Percentiles rank a stretch among this genome's conserved stretches.
phyloP scores from a whole-genome alignment of 1,140 invertebrate species.

The Tenebrio molitor region DNA sequence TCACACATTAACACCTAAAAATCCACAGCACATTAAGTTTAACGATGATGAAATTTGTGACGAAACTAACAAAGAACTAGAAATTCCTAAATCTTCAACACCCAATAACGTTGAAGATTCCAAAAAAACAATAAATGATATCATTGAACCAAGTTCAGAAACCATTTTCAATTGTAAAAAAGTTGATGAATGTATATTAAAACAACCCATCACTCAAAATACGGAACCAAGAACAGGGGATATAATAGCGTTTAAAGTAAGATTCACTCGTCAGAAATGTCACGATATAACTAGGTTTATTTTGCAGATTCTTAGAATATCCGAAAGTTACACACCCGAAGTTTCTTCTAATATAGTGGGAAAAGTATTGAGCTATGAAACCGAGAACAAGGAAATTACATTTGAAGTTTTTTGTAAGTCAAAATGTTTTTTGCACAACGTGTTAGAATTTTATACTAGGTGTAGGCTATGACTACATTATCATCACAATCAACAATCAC shows the following conservation, averaged over 20 bases:
- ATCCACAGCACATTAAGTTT: too few species aligned
- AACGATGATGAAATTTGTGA: too few species aligned
- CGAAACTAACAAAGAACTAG: too few species aligned
- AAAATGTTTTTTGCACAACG: too few species aligned
- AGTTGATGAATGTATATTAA: conserved; percentile 4
- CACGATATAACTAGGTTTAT: neutral
- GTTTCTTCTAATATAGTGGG: conserved; percentile 35
- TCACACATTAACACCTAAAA: too few species aligned
- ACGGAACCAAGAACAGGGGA: conserved; percentile 30
- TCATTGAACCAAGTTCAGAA: neutral
- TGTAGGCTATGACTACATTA: too few species aligned
- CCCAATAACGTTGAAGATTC: too few species aligned
- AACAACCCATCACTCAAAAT: conserved; percentile 12
- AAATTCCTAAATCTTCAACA: too few species aligned
- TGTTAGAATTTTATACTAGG: too few species aligned
- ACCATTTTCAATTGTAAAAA: neutral
- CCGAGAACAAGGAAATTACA: conserved; percentile 19
- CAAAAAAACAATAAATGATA: neutral
- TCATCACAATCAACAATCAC: too few species aligned
- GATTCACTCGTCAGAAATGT: neutral
- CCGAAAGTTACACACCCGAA: conserved; percentile 24
- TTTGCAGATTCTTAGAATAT: conserved; percentile 37
- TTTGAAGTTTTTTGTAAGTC: too few species aligned
- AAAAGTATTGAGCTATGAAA: conserved; percentile 9
- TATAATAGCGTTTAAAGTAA: conserved; percentile 43